These are phyloP conservation scores for Crenuchus spilurus DNA, from an alignment of 2,797 vertebrate genomes.

Conservation along the genomic window DNA sequence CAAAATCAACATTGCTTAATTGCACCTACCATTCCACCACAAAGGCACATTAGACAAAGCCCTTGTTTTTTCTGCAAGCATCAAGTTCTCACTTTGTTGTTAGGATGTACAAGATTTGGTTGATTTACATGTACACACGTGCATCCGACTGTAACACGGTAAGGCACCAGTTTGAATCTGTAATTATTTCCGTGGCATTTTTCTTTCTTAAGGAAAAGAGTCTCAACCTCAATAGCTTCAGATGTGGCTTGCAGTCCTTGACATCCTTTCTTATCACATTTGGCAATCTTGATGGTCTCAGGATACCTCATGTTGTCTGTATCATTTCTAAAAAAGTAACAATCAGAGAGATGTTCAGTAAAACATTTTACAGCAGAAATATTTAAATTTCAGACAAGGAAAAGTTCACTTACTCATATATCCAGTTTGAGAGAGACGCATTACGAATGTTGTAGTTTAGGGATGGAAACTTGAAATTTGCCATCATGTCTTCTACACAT, in stretches of 20 bases:
- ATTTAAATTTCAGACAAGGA: too few relatives aligned
- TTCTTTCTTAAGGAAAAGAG: neutral
- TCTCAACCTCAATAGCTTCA: neutral
- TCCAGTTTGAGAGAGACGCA: slow-evolving; percentile 21
- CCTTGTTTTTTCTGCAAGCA: neutral
- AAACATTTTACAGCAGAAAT: neutral
- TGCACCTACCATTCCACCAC: neutral
- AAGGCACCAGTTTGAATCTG: neutral
- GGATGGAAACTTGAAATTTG: neutral
- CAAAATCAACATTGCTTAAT: too few relatives aligned
- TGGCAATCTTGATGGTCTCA: neutral
- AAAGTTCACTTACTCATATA: slow-evolving; percentile 16
- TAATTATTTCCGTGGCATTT: fast-evolving
- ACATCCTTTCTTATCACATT: neutral
- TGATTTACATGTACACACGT: neutral
- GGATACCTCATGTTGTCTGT: neutral
- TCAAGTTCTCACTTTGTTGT: neutral
- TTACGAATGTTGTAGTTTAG: neutral
- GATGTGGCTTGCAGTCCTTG: neutral
- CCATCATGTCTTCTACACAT: neutral
- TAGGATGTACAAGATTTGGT: neutral
- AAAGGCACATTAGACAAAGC: too few relatives aligned
- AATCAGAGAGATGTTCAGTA: neutral
- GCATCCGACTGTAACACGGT: slow-evolving; percentile 5
- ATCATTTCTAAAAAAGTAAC: slow-evolving; percentile 1